These are phyloP conservation scores for Mormyrops boulengeri DNA, from an alignment of 2,797 vertebrate species.

Conservation along the genomic window DNA sequence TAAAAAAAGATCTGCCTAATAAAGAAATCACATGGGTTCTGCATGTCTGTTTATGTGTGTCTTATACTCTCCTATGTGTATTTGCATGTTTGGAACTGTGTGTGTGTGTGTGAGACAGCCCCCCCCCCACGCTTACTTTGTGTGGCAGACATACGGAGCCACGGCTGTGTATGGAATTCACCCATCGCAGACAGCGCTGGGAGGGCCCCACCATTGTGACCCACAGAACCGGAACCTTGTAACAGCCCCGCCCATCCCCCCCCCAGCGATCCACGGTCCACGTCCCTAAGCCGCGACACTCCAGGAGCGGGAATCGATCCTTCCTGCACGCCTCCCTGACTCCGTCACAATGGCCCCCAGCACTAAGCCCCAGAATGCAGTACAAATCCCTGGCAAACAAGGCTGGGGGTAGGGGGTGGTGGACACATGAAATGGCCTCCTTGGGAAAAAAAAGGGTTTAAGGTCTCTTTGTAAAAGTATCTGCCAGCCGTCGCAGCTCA, in stretches of 20 bases:
- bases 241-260: neutral
- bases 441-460: slow-evolving; percentile 13
- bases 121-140: slow-evolving; percentile 29
- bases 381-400: slow-evolving; percentile 53
- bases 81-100: slow-evolving; percentile 14
- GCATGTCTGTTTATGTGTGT: slow-evolving; percentile 12
- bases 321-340: slow-evolving; percentile 51
- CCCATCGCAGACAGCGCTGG: slow-evolving; percentile 16
- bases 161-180: slow-evolving; percentile 11
- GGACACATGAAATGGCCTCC: slow-evolving; percentile 17
- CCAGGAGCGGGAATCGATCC: slow-evolving; percentile 16
- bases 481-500: slow-evolving; percentile 24
- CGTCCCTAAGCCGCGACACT: slow-evolving; percentile 19
- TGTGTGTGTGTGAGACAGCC: slow-evolving; percentile 21
- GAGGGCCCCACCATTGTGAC: slow-evolving; percentile 35
- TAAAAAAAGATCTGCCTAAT: neutral
- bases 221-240: slow-evolving; percentile 36
- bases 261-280: neutral
- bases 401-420: slow-evolving; percentile 24
- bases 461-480: slow-evolving; percentile 19
- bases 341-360: slow-evolving; percentile 59
- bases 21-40: neutral
- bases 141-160: slow-evolving; percentile 25
- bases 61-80: neutral
- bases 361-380: slow-evolving; percentile 54